Conservation (phyloP, 2,888 invertebrate genomes). For the Stenichneumon culpator region DNA sequence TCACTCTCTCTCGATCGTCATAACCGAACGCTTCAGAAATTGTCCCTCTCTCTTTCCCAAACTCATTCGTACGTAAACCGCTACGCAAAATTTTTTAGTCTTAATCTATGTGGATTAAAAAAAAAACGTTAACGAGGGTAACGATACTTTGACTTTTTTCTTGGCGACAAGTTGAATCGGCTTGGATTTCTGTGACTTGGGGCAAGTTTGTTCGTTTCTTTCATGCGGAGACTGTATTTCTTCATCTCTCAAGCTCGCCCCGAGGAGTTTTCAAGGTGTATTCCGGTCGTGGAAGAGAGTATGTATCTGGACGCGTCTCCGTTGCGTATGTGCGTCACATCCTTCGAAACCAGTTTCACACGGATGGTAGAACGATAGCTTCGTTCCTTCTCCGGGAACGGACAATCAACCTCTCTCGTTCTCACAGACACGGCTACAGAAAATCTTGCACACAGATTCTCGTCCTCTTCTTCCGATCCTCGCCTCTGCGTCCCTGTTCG, state of each 20-base stretch:
- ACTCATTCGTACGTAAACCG: constrained; percentile 1
- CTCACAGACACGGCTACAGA: constrained; percentile 8
- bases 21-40: constrained; percentile 56
- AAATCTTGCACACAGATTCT: constrained; percentile 16
- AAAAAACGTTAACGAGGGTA: background rate
- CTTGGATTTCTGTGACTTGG: too few species aligned
- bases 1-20: constrained; percentile 34
- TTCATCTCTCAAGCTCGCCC: constrained; percentile 43
- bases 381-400: constrained; percentile 76
- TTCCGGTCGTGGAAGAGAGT: constrained; percentile 64
- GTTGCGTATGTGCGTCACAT: constrained; percentile 78
- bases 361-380: constrained; percentile 77
- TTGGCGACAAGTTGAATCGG: too few species aligned
- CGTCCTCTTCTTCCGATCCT: constrained; percentile 63
- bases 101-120: background rate
- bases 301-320: constrained; percentile 57
- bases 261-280: constrained; percentile 79
- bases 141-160: too few species aligned
- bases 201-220: background rate
- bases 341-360: constrained; percentile 84
- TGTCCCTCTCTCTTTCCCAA: constrained; percentile 29
- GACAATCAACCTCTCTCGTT: constrained; percentile 68
- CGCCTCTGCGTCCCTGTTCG: constrained; percentile 44
- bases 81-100: background rate
- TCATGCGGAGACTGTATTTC: background rate